Percentiles rank a stretch among this genome's conserved stretches.
Conservation (phyloP, 2,888 invertebrate species). For the Aphelenchoides bicaudatus region DNA sequence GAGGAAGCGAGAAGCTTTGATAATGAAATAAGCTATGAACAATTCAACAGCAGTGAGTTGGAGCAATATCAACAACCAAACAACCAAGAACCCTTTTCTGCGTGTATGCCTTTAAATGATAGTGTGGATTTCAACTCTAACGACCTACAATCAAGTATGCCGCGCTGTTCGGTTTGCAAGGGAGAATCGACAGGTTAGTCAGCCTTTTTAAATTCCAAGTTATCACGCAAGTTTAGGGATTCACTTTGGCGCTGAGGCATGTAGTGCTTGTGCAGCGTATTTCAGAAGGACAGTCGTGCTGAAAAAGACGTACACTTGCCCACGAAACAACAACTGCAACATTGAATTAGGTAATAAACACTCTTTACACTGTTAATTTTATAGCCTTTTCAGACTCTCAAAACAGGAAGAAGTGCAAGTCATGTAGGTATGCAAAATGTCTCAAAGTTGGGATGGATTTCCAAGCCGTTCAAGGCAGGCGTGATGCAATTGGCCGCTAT, state of each 20-base stretch:
- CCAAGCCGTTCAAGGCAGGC: slow-evolving; percentile 52
- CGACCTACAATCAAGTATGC: slow-evolving; percentile 60
- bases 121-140: too few relatives aligned
- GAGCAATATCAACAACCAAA: too few relatives aligned
- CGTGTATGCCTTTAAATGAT: too few relatives aligned
- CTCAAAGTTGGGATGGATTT: slow-evolving; percentile 49
- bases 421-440: slow-evolving; percentile 54
- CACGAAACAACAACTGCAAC: slow-evolving; percentile 41
- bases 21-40: too few relatives aligned
- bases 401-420: slow-evolving; percentile 46
- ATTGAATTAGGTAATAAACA: slow-evolving; percentile 42
- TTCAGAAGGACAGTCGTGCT: slow-evolving; percentile 51
- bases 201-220: too few relatives aligned
- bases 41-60: too few relatives aligned
- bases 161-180: slow-evolving; percentile 49
- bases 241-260: slow-evolving; percentile 56
- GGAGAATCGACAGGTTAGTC: slow-evolving; percentile 55
- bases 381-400: slow-evolving; percentile 39
- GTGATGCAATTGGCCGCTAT: slow-evolving; percentile 56
- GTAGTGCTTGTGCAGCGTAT: slow-evolving; percentile 48
- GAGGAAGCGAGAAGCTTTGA: too few relatives aligned
- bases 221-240: too few relatives aligned
- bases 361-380: background rate
- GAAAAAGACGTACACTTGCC: slow-evolving; percentile 47
- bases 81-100: too few relatives aligned